Percentiles rank a stretch among this genome's conserved stretches.
Evolutionary conservation across 1,140 invertebrate genomes (phyloP).

Genomic region (Eufriesea mexicana): DNA sequence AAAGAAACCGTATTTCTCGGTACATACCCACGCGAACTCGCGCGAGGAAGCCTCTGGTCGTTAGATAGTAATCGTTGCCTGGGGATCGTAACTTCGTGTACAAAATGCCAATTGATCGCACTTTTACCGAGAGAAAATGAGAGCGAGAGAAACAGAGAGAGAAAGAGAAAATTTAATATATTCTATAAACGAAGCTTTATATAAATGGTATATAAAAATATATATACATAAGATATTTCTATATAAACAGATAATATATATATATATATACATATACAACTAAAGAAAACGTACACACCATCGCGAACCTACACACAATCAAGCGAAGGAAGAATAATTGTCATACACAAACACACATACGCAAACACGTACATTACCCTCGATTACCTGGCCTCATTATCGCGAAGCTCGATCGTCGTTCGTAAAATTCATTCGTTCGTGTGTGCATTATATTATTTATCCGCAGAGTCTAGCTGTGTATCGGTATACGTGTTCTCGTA

Average conservation of each 20-base stretch:
- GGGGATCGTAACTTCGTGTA: conserved; percentile 43
- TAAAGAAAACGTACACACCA: conserved; percentile 18
- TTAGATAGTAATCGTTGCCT: background rate
- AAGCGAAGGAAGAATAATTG: conserved; percentile 4
- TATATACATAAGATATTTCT: conserved; percentile 57
- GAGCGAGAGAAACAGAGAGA: background rate
- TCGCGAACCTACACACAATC: background rate
- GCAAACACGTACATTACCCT: background rate
- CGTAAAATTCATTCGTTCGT: conserved; percentile 23
- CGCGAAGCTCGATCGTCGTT: conserved; percentile 23
- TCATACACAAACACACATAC: background rate
- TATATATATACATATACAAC: conserved; percentile 47
- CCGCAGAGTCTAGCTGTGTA: conserved; percentile 11
- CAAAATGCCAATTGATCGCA: conserved; percentile 54
- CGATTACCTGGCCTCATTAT: conserved; percentile 9
- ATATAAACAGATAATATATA: conserved; percentile 57
- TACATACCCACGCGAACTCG: background rate
- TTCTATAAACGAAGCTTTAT: conserved; percentile 65
- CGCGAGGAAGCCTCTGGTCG: background rate
- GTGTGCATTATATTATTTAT: conserved; percentile 23
- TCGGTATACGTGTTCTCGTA: conserved; percentile 24
- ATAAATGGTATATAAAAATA: conserved; percentile 42
- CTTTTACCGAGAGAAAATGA: conserved; percentile 45
- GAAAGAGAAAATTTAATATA: conserved; percentile 64
- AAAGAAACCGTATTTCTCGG: no score